Evolutionary conservation across 2,113 vertebrate genomes (phyloP).

Genomic region (Xiphias gladius): DNA sequence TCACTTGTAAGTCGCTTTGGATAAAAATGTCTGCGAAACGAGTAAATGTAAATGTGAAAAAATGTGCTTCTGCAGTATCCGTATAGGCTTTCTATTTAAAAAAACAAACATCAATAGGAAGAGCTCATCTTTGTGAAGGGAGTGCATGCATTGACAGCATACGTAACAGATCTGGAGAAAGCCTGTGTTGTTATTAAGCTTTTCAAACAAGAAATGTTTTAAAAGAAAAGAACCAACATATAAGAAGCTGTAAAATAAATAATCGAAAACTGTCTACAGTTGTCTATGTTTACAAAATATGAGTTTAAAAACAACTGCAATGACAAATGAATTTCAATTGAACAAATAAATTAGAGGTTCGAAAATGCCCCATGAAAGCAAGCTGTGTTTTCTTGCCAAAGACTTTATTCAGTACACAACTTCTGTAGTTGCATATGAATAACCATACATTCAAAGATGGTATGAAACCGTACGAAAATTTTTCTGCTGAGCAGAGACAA

Average conservation of each 20-base stretch:
- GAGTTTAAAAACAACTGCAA: background rate
- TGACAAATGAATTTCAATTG: background rate
- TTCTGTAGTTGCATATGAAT: conserved; percentile 18
- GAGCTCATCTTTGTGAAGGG: no score
- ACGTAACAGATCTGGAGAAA: background rate
- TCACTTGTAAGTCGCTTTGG: no score
- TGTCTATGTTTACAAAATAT: background rate
- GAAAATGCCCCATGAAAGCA: background rate
- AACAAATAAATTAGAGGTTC: background rate
- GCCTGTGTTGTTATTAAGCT: no score
- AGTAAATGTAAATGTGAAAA: no score
- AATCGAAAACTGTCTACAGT: background rate
- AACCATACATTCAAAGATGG: conserved; percentile 18
- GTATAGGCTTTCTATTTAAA: no score
- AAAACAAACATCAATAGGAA: background rate
- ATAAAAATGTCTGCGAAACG: no score
- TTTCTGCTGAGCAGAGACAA: conserved; percentile 24
- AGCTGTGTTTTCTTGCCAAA: conserved; percentile 11
- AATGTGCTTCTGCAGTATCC: background rate
- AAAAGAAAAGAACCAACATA: background rate
- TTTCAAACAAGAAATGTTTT: no score
- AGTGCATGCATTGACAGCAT: background rate
- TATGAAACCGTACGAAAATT: conserved; percentile 6
- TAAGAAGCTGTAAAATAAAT: background rate
- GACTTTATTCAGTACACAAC: background rate